These are phyloP conservation scores for Anomalospiza imberbis DNA, from an alignment of 2,797 vertebrate species.

Conservation along the genomic window DNA sequence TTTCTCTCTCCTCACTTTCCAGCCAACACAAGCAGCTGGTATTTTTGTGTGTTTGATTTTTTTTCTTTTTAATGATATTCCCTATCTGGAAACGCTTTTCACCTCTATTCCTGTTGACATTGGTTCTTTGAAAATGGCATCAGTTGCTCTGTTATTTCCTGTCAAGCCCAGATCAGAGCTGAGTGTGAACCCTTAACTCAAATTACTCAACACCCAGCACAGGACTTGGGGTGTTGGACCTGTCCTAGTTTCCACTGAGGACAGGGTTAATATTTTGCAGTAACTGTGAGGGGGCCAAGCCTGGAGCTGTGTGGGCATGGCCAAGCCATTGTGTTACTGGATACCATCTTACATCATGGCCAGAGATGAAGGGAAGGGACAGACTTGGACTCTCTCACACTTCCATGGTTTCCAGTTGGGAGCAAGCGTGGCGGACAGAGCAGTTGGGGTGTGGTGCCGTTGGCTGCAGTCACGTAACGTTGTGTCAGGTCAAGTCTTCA, in stretches of 20 bases:
- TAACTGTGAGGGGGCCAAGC: neutral
- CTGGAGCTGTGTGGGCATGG: neutral
- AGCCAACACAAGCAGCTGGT: neutral
- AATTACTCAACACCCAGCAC: neutral
- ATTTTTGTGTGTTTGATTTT: neutral
- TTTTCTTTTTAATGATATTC: neutral
- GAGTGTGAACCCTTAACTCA: neutral
- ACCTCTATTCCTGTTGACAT: neutral
- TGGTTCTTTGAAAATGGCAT: neutral
- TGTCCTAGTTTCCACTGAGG: neutral
- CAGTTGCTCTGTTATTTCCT: neutral
- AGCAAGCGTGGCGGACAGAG: rapidly evolving
- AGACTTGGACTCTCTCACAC: neutral
- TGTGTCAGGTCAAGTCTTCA: neutral
- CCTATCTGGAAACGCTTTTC: neutral
- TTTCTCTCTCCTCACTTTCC: neutral
- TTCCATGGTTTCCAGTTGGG: neutral
- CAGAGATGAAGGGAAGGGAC: neutral
- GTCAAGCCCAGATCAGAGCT: neutral
- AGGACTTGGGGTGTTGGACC: rapidly evolving
- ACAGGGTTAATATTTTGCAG: neutral
- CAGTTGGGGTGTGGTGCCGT: rapidly evolving
- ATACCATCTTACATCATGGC: neutral
- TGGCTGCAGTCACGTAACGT: neutral
- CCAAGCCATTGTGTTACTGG: neutral